Conservation (phyloP, 2,113 vertebrate species). For the Myanophis thanlyinensis region DNA sequence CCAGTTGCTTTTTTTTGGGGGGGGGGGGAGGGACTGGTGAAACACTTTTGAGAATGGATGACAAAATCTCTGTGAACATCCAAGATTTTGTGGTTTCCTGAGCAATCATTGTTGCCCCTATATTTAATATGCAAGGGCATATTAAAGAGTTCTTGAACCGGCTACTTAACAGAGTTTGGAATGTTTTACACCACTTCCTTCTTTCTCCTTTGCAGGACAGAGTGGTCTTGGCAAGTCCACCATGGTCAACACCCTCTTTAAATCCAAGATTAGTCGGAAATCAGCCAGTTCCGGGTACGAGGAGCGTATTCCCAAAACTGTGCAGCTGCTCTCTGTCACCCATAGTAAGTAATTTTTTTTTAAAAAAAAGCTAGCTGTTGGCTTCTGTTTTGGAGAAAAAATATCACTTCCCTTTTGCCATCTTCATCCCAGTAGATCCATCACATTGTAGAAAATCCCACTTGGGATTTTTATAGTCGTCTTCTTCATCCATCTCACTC, state of each 20-base stretch:
- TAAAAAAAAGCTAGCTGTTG: no score
- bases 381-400: neutral
- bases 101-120: neutral
- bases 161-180: neutral
- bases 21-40: fast-evolving
- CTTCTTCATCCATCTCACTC: no score
- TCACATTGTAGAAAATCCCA: neutral
- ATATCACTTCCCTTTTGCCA: neutral
- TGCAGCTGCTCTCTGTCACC: conserved; percentile 86
- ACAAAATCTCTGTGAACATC: neutral
- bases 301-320: conserved; percentile 80
- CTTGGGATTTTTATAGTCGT: neutral
- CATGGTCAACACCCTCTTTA: conserved; percentile 95
- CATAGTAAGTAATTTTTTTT: conserved; percentile 84
- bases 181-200: neutral
- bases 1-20: no score
- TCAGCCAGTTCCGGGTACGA: conserved; percentile 67
- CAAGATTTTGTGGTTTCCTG: neutral
- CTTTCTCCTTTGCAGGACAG: conserved; percentile 77
- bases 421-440: no score
- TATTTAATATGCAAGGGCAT: neutral
- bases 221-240: conserved; percentile 97
- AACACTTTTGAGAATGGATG: no score
- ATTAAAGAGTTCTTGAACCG: neutral
- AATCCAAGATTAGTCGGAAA: conserved; percentile 90